A percentile compares a stretch with the other conserved stretches of the same genome.
Conservation (phyloP, 1,140 invertebrate species). For the Macrotrachela quadricornifera region DNA sequence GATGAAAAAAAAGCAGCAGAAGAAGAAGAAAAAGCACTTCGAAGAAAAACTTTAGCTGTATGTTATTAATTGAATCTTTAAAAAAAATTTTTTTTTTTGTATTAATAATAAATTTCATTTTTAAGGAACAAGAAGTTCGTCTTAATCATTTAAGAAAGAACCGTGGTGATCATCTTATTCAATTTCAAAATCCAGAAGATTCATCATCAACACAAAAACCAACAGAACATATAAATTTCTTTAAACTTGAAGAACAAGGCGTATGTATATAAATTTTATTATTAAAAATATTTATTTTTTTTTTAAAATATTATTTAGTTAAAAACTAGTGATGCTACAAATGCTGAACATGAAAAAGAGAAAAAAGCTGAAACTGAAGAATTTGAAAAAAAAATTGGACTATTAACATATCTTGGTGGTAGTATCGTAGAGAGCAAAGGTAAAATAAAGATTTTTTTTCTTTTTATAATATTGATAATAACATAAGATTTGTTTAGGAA, state of each 20-base stretch:
- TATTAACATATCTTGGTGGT: constrained; percentile 62
- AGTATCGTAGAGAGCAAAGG: not conserved
- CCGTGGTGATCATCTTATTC: constrained; percentile 33
- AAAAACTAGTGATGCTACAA: constrained; percentile 24
- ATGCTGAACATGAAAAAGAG: constrained; percentile 71
- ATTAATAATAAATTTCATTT: not conserved
- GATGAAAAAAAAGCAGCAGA: constrained; percentile 84
- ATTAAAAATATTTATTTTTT: too few relatives aligned
- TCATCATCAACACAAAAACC: too few relatives aligned
- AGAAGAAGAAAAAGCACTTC: constrained; percentile 50
- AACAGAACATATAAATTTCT: constrained; percentile 62
- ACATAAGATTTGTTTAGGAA: too few relatives aligned
- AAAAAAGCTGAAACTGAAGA: constrained; percentile 75
- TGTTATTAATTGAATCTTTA: constrained; percentile 18
- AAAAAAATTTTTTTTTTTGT: too few relatives aligned
- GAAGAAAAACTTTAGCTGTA: constrained; percentile 51
- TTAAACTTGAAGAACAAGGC: constrained; percentile 57
- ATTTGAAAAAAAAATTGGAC: constrained; percentile 89
- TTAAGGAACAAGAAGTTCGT: constrained; percentile 59
- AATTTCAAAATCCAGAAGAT: too few relatives aligned
- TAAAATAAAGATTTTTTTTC: not conserved
- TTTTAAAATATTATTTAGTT: not conserved
- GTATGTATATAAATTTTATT: constrained; percentile 11
- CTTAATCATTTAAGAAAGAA: constrained; percentile 46
- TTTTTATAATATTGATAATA: too few relatives aligned